phyloP scores from a whole-genome alignment of 2,888 invertebrate species.

The Tachina fera region DNA sequence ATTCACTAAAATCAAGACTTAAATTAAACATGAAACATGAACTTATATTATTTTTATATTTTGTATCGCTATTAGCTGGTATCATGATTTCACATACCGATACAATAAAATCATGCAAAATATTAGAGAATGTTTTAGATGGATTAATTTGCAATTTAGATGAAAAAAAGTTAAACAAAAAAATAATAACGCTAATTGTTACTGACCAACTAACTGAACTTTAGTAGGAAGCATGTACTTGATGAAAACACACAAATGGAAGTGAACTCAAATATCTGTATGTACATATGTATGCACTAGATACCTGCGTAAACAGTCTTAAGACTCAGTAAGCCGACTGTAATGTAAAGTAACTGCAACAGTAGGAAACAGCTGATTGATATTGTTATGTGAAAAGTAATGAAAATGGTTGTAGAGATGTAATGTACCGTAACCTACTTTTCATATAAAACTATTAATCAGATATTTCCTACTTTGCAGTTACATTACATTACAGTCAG shows the following conservation, averaged over 20 bases:
- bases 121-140: conserved; percentile 38
- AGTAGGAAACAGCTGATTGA: too few species aligned
- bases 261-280: neutral
- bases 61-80: conserved; percentile 26
- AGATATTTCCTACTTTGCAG: too few species aligned
- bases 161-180: neutral
- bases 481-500: too few species aligned
- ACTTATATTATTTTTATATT: conserved; percentile 32
- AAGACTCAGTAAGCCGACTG: too few species aligned
- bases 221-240: conserved; percentile 10
- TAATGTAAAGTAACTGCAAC: too few species aligned
- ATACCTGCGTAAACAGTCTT: too few species aligned
- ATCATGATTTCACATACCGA: neutral
- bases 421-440: too few species aligned
- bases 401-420: too few species aligned
- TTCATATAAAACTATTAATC: too few species aligned
- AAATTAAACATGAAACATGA: conserved; percentile 39
- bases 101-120: conserved; percentile 35
- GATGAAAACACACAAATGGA: neutral
- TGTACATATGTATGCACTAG: neutral
- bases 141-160: conserved; percentile 48
- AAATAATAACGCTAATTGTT: conserved; percentile 51
- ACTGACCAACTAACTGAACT: conserved; percentile 49
- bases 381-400: too few species aligned
- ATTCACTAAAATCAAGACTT: conserved; percentile 25